Evolutionary conservation across 2,797 vertebrate species (phyloP), one percentile per base, ranked within the genome.

Genomic region (Helostoma temminkii): DNA sequence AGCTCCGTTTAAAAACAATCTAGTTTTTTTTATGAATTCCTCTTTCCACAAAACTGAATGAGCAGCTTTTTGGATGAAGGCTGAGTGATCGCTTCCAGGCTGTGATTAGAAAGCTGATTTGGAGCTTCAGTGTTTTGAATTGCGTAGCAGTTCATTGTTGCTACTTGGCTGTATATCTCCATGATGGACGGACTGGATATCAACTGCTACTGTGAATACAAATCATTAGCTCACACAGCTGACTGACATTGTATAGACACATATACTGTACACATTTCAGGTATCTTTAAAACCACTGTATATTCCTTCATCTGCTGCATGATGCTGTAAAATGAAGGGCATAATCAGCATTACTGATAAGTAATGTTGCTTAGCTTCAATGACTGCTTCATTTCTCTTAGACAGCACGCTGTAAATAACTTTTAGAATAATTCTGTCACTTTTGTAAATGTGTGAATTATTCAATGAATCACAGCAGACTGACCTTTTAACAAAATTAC

Each of bases 141-240:
- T 45, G 58, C 61, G 12, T 15, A 60, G 32, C 56, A 34, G 75
- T 48, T 63, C 22, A 8, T 15, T 24, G 66, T 6, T 39, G 55
- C 36, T 42, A 25, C 54, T 48, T 4, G 60, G 68, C 45, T 49
- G 39, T 65, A 34, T 78, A 47, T 59, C 58, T 52, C 48, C 24
- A 55, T 71, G 68, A 78, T 74, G 74, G 80, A 52, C 3, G 24
- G 56, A 24, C 32, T 4, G 30, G 53, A 58, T 49, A 64, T 62
- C 64, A 42, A 9, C 59, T 18, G 45, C 39, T 39, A 48, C 57
- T 43, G 53, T 66, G 80, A 81, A 88, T 83, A 69, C 69, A 80
- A 81, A 84, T 84, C 12, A 67, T 53, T 36, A 34, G 12, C 24
- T 62, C 16, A 52, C 26, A 42, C 72, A 19, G 15, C 24, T 21